Evolutionary conservation across 2,797 vertebrate species (phyloP), one percentile per base, ranked within the genome.

Genomic region (Enteromius radiatus): DNA sequence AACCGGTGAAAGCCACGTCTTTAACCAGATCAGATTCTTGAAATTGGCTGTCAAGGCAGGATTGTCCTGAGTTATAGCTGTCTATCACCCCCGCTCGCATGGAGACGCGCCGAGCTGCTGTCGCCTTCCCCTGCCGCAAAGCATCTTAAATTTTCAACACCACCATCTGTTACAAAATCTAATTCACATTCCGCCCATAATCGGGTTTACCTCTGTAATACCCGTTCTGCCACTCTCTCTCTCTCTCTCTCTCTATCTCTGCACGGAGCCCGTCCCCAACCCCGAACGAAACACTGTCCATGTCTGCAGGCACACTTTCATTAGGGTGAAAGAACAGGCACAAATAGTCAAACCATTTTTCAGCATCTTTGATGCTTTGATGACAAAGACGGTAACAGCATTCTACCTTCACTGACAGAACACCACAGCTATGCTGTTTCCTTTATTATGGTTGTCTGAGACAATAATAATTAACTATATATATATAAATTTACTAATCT

Each of bases 11-110:
- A 96, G 95, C 94, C 94, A 90, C 92, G 96, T 98, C 97, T 98
- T 97, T 98, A 99, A 98, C 96, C 96, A 98, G 97, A 98, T 98
- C 97, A 98, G 96, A 98, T 98, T 97, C 96, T 96, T 88, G 94
- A 98, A 99, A 99, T 98, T 98, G 97, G 97, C 97, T 99, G 97
- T 99, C 98, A 98, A 95, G 95, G 94, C 94, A 86, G 97, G 96
- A 97, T 95, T 96, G 97, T 94, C 93, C 95, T 97, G 97, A 99
- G 98, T 98, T 98, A 97, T 97, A 96, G 96, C 95, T 96, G 94
- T 98, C 97, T 95, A 98, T 99, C 97, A 98, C 93, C 90, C 52
- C 81, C 88, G 33, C 79, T 83, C 56, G 70, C 68, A 89, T 91
- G 91, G 91, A 90, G 92, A 93, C 89, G 92, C 91, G 41, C 75